Evolutionary conservation across 2,113 vertebrate species (phyloP).

Genomic region (Mixornis gularis): DNA sequence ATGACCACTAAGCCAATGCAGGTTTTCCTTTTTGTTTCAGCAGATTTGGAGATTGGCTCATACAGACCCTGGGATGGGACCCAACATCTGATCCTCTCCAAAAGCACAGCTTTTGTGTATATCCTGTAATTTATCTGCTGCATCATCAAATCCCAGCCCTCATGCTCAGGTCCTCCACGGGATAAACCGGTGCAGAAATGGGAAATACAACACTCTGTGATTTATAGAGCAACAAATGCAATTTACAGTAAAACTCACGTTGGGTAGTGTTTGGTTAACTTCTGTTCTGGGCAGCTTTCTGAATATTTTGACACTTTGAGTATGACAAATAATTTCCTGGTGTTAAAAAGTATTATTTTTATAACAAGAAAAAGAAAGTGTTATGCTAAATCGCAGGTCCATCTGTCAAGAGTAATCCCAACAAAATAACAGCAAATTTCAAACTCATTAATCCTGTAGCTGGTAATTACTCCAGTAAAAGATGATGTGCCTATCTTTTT

Average conservation of each 20-base stretch:
- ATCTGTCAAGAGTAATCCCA: not conserved
- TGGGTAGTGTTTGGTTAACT: not conserved
- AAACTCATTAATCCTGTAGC: not conserved
- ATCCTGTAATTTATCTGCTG: not conserved
- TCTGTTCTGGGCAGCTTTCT: not conserved
- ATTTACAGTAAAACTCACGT: not conserved
- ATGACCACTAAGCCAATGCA: rapidly evolving
- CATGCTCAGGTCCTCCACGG: not conserved
- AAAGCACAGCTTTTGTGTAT: not conserved
- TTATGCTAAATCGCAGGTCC: not conserved
- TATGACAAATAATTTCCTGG: not conserved
- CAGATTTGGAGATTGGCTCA: not conserved
- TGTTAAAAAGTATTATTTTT: not conserved
- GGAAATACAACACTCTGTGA: not conserved
- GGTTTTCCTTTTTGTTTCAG: not conserved
- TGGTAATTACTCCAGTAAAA: not conserved
- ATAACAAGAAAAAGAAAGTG: not conserved
- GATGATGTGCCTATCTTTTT: not conserved
- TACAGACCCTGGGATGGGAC: not conserved
- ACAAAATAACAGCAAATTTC: not conserved
- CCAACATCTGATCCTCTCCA: not conserved
- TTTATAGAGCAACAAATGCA: not conserved
- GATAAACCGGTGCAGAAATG: not conserved
- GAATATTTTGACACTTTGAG: not conserved
- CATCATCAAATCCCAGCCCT: not conserved